Base-by-base conservation (phyloP, 1,140 invertebrate genomes). In the Camponotus vicinus region DNA sequence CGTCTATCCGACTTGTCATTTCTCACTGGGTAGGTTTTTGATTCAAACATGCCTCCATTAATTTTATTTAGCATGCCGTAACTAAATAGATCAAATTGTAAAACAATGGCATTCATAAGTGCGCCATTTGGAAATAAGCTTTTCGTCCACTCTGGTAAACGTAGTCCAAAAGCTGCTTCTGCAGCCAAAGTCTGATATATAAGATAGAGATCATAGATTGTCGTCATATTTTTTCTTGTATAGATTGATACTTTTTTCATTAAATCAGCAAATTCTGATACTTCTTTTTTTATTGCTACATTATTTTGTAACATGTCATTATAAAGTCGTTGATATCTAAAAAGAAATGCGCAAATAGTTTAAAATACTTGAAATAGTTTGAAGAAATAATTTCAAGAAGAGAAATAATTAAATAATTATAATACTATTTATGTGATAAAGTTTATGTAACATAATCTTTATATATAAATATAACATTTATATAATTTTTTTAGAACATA, bases 11-110 rank as follows among this genome's bases (percentile, higher is more conserved):
- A n/a, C n/a, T n/a, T n/a, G n/a, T n/a, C n/a, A n/a, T n/a, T n/a
- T n/a, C n/a, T n/a, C n/a, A n/a, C n/a, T n/a, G n/a, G n/a, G n/a
- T n/a, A 34, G 15, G 4, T 40, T 66, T 40, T 40, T 18, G 0
- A 69, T 69, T 69, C 55, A 57, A 32, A 70, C 57, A 7, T 76
- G 9, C 80, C 80, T 73, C 70, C 80, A 42, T 76, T 76, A 5
- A 45, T 18, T 49, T 15, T 37, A 7, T 40, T 84, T 21, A 84
- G 21, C 13, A 27, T 0, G 0, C 61, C 6, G 3, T 84, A 40
- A 32, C n/a, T 52, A 27, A 84, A 0, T 15, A 84, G 0, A 0
- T 76, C 3, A 1, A 34, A 76, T 1, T 21, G 7, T 13, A 52
- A 37, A 1, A 37, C 0, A 18, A 7, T 0, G 1, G 70, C 80